Percentiles rank a stretch among this genome's conserved stretches.
Evolutionary conservation across 2,888 invertebrate species (phyloP).

Genomic region (Gisinianus flammeolus): DNA sequence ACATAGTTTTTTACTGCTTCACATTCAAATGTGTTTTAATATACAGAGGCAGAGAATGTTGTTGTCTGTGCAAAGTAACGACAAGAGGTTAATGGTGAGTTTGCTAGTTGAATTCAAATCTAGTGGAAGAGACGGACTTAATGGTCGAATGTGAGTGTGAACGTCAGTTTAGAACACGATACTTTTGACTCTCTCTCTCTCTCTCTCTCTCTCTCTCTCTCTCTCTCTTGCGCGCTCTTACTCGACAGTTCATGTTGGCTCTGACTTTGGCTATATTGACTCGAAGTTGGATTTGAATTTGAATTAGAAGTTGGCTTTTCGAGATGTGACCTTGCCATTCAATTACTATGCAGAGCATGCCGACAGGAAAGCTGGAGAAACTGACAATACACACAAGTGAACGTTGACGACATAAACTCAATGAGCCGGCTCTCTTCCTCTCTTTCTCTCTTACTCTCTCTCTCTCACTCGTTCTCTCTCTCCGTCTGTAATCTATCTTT

Average conservation of each 20-base stretch:
- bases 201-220: too few relatives aligned
- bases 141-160: not conserved
- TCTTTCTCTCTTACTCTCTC: not conserved
- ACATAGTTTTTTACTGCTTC: too few relatives aligned
- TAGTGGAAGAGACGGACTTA: not conserved
- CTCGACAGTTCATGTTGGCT: too few relatives aligned
- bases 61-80: too few relatives aligned
- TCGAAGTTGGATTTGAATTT: not conserved
- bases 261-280: not conserved
- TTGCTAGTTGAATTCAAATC: not conserved
- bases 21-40: too few relatives aligned
- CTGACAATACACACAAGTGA: slow-evolving; percentile 5
- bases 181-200: too few relatives aligned
- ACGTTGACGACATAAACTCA: slow-evolving; percentile 19
- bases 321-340: slow-evolving; percentile 24
- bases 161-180: not conserved
- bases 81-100: not conserved
- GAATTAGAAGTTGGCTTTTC: not conserved
- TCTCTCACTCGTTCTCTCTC: not conserved
- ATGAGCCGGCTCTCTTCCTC: slow-evolving; percentile 2
- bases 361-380: slow-evolving; percentile 30
- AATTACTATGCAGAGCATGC: slow-evolving; percentile 31
- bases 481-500: slow-evolving; percentile 2
- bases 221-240: too few relatives aligned
- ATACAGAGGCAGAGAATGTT: too few relatives aligned